Base-by-base conservation (phyloP, 1,140 invertebrate species). In the Ostrea denselamellosa region DNA sequence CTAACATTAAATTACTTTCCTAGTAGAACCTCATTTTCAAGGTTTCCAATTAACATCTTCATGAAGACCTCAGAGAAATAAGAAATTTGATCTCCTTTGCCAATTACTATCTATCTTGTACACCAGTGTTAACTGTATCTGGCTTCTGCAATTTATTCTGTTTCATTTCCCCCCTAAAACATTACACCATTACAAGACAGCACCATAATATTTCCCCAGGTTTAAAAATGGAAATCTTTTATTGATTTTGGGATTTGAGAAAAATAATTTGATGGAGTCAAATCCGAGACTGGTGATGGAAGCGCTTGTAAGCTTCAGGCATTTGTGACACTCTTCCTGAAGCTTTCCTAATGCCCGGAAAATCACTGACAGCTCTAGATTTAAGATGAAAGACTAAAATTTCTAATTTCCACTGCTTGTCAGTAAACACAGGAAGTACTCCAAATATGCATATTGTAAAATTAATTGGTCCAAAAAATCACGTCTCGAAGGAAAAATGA, bases 181-280 rank as follows among this genome's bases (percentile, higher is more conserved):
- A 62, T 17, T 5, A 19, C 56, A 0, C 2, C 8, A n/a, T 17
- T 62, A 34, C 22, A 77, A 34, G 68, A 34, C 68, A 77, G 28
- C 25, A 4, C 28, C 68, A 28, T 34, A 28, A 34, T 14, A 77
- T 34, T 77, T 34, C 28, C 28, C 68, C 28, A 34, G 22, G 68
- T 77, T 77, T 25, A 77, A 77, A 77, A 77, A 77, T 77, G 68
- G 68, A 77, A 77, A 77, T 77, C 68, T 77, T 25, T 71, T 77
- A 77, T 77, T 77, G 68, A 77, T 77, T 77, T 77, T 77, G 22
- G 68, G 68, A 77, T 28, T 77, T 77, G 28, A 77, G 68, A 25
- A 25, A 34, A 77, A 77, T 77, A 77, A 77, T 77, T 77, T 77
- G 68, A 77, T 77, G 68, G 68, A 77, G 25, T 77, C 8, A 77